Evolutionary conservation across 2,797 vertebrate genomes (phyloP), one percentile per base, ranked within the genome.

Genomic region (Bradypodion ventrale): DNA sequence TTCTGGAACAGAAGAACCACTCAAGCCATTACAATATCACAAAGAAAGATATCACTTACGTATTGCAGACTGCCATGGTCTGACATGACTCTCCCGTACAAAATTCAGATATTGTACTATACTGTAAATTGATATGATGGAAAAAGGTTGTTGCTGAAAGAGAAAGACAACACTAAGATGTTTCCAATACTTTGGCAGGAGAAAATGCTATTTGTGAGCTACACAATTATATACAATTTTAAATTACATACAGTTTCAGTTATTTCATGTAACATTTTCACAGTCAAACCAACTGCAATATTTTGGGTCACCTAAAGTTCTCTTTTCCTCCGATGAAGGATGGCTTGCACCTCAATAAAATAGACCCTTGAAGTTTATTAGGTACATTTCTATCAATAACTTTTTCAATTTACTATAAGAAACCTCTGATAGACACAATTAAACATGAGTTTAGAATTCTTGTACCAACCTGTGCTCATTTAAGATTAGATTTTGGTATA

Each of bases 61-160:
- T 99, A 95, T 97, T 99, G 96, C 97, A 98, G 91, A 98, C 98
- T 1, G 97, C 97, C 99, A 99, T 99, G 88, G 98, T 97, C 94
- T 98, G 98, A 96, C 99, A 99, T 2, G 97, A 98, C 88, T 99
- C 98, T 80, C 97, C 98, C 6, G 98, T 99, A 97, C 99, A 99
- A 96, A 99, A 99, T 94, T 99, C 98, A n/a, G 99, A 99, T 96
- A 99, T 98, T 91, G 99, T 99, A 97, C 99, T 99, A 95, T 99
- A 99, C 95, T 99, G 99, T 93, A 99, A 97, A 96, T 99, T 99
- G 95, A 99, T 98, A 88, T 99, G 98, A 93, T 99, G 99, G 96
- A 99, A 99, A 93, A 99, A 99, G 0, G 98, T 99, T n/a, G 99
- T 99, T 63, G 98, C 99, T 99, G 96, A 79, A 87, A 91, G n/a